Evolutionary conservation across 1,140 invertebrate genomes (phyloP), one percentile per base, ranked within the genome.

Genomic region (Polypedilum vanderplanki): DNA sequence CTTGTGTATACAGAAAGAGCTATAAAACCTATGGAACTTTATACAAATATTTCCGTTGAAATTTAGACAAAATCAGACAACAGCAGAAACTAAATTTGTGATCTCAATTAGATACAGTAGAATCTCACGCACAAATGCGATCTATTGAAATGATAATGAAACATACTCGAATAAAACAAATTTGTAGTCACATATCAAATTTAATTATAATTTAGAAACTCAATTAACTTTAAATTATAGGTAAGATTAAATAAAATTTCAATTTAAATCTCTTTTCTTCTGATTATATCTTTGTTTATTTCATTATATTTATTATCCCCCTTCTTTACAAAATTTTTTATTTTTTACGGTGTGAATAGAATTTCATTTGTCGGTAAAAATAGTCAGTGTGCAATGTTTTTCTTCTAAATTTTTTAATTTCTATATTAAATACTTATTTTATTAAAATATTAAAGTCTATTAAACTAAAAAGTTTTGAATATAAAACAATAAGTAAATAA

Each of bases 1-100:
- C 81, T 93, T 7, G 85, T 86, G 18, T 93, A 90, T 78, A 86
- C 85, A 77, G 84, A 87, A 78, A 83, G 86, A 12, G 84, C 85
- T 64, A 83, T 84, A 20, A 84, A 85, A 41, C 81, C 86, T 75
- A 85, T 87, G 79, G 85, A 85, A 75, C 80, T 88, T 18, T 87
- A 87, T 77, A 88, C 87, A 76, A 86, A 87, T 81, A 85, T 88
- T 79, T 83, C 87, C 78, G 86, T 87, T 75, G 85, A 87, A 74
- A 80, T 79, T 12, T 81, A 79, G 64, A 41, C 15, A 18, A 7
- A 65, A 3, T 57, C 46, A 57, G 46, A 10, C 12, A 3, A 15
- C 15, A 15, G 46, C 3, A 57, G 46, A 12, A n/a, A 33, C 1
- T 3, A 33, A 57, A 15, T 57, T 12, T 57, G n/a, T 57, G 46